Conservation (phyloP, 2,113 vertebrate genomes). For the Syrmaticus mikado region DNA sequence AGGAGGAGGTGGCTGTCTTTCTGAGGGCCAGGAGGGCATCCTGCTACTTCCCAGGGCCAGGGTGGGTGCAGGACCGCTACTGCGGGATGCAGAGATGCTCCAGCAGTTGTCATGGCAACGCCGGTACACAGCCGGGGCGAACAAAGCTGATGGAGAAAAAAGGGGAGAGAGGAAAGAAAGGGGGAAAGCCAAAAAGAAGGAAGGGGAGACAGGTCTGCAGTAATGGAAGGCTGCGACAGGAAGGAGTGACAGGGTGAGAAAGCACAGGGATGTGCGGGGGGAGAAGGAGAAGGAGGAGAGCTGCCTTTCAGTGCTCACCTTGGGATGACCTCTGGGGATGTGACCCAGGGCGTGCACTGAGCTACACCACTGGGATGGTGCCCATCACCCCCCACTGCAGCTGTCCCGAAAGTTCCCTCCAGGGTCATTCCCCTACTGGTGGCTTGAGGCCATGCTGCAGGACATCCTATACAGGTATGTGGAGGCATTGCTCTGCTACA, state of each 20-base stretch:
- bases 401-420: not conserved
- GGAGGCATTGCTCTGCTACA: not conserved
- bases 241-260: fast-evolving
- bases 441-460: fast-evolving
- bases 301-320: not conserved
- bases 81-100: conserved; percentile 41
- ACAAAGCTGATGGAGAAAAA: conserved; percentile 58
- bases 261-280: fast-evolving
- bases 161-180: not conserved
- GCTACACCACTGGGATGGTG: fast-evolving
- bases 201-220: not conserved
- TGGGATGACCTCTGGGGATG: not conserved
- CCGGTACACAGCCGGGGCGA: conserved; percentile 50
- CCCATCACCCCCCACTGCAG: fast-evolving
- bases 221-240: not conserved
- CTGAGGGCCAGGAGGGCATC: not conserved
- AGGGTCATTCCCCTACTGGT: not conserved
- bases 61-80: not conserved
- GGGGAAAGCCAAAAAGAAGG: not conserved
- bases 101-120: conserved; percentile 74
- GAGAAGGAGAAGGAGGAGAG: not conserved
- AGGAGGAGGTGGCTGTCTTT: not conserved
- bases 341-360: fast-evolving
- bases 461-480: fast-evolving
- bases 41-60: not conserved